phyloP scores from a whole-genome alignment of 2,797 vertebrate genomes.

The Clamator glandarius region DNA sequence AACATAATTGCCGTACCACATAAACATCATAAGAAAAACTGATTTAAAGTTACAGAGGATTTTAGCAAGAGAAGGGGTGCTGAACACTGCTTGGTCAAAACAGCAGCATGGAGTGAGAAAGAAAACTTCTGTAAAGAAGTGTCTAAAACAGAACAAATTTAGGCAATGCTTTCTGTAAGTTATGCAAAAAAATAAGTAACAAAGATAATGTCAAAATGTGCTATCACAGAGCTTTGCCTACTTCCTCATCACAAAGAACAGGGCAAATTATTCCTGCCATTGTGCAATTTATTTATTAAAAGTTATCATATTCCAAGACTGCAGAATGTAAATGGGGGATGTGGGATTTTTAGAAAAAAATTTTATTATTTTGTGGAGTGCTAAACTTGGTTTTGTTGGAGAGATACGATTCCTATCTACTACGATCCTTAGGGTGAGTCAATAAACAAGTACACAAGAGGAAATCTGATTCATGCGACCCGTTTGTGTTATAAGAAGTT shows the following conservation, averaged over 20 bases:
- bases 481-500: background rate
- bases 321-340: background rate
- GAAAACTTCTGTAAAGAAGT: background rate
- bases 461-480: background rate
- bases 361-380: background rate
- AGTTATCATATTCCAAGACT: background rate
- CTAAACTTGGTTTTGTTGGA: background rate
- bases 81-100: background rate
- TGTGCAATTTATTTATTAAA: background rate
- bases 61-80: background rate
- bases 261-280: background rate
- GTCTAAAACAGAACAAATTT: background rate
- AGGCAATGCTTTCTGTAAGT: background rate
- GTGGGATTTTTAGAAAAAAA: background rate
- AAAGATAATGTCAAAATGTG: background rate
- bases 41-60: background rate
- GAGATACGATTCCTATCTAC: background rate
- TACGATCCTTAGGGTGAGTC: background rate
- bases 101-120: background rate
- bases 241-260: background rate
- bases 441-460: background rate
- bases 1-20: background rate
- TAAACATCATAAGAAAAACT: background rate
- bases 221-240: background rate
- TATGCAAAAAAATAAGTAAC: background rate